Evolutionary conservation across 2,888 invertebrate genomes (phyloP).

Genomic region (Steinernema hermaphroditum): DNA sequence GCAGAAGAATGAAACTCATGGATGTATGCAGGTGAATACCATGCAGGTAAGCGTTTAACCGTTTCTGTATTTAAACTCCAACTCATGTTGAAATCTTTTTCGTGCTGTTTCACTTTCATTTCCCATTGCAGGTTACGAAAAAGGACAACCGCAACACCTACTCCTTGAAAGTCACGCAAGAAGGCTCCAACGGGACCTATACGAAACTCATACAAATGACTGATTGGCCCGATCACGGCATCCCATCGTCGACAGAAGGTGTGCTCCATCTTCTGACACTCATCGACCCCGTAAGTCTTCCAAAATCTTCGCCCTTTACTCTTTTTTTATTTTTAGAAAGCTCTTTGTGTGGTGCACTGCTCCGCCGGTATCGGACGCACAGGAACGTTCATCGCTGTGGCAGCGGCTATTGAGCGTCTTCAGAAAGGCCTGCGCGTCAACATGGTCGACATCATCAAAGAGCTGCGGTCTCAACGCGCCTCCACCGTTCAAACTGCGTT

Average conservation of each 20-base stretch:
- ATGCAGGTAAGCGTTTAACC: conserved; percentile 29
- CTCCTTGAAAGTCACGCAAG: conserved; percentile 39
- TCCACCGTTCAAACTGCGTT: neutral
- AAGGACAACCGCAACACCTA: conserved; percentile 32
- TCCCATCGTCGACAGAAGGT: conserved; percentile 22
- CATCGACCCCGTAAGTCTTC: conserved; percentile 7
- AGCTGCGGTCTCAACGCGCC: neutral
- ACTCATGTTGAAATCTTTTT: neutral
- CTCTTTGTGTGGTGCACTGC: neutral
- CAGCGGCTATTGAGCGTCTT: neutral
- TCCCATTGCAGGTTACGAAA: conserved; percentile 28
- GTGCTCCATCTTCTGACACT: conserved; percentile 37
- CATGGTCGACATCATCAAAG: neutral
- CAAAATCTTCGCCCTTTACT: neutral
- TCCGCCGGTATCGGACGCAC: neutral
- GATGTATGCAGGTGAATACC: conserved; percentile 37
- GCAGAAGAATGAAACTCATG: conserved; percentile 36
- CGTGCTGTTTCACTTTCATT: too few relatives aligned
- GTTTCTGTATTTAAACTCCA: neutral
- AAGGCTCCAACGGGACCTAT: conserved; percentile 39
- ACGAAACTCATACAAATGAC: conserved; percentile 34
- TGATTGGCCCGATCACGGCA: conserved; percentile 39
- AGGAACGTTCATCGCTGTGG: neutral
- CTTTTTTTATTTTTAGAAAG: neutral
- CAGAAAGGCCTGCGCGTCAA: neutral